Evolutionary conservation across 2,888 invertebrate species (phyloP), one percentile per base, ranked within the genome.

Genomic region (Drosophila antonietae): DNA sequence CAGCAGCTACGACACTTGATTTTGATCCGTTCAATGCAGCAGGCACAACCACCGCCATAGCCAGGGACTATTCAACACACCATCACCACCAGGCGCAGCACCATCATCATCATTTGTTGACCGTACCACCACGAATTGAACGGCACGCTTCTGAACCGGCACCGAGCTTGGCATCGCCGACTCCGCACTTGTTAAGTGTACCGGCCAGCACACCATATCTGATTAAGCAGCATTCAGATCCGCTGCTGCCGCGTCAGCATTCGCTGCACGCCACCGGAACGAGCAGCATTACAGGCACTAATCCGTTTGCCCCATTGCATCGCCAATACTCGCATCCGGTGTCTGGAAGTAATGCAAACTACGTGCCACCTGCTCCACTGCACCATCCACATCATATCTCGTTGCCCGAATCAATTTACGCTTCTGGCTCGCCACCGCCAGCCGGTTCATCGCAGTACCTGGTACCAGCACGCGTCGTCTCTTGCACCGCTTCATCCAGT

Each of bases 181-280:
- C 94, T n/a, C 92, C 93, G 47, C 94, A 94, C 88, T 92, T 95
- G 68, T 92, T 95, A 64, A 93, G 94, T 67, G 94, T 95, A 55
- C 95, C 95, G 31, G 94, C 94, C 75, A 90, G 85, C 68, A 93
- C 94, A 60, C 93, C 94, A 41, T 94, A 94, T 83, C 92, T 95
- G 76, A 94, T 94, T 31, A 95, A 95, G 88, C 95, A 95, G 88
- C 95, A 95, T 90, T 95, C 95, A 35, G 95, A 95, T 92, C 95
- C 95, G 1, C 86, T 95, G 57, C 87, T 95, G 78, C 94, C 95
- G 31, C 95, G 94, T 83, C 95, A 95, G 91, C 94, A 93, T 63
- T 91, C 93, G 46, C 55, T 87, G 65, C 76, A 88, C 28, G 81
- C 83, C 8, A 77, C 81, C 23, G 57, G 78, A 15, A 68, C 75